These are phyloP conservation scores for Cyclina sinensis DNA, from an alignment of 1,140 invertebrate genomes.

Conservation along the genomic window DNA sequence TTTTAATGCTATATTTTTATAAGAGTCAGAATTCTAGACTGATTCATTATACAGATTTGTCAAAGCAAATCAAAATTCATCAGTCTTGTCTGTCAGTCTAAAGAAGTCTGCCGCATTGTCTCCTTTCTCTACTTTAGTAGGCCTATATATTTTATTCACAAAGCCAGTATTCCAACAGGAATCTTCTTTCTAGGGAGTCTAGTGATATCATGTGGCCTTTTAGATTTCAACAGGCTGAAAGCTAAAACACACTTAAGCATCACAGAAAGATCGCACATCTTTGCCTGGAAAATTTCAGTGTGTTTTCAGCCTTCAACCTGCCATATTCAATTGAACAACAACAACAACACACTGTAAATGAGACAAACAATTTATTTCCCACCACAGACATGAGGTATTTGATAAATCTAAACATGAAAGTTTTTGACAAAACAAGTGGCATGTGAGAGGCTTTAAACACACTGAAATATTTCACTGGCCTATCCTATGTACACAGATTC, in stretches of 20 bases:
- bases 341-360: conserved; percentile 18
- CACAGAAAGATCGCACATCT: background rate
- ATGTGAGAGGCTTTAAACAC: conserved; percentile 39
- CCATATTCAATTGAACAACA: background rate
- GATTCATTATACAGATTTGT: too few species aligned
- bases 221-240: conserved; percentile 48
- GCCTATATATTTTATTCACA: too few species aligned
- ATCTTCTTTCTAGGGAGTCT: too few species aligned
- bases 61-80: too few species aligned
- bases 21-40: too few species aligned
- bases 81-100: too few species aligned
- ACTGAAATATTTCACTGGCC: conserved; percentile 12
- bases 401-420: background rate
- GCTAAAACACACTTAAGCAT: conserved; percentile 65
- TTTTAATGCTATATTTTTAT: too few species aligned
- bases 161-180: too few species aligned
- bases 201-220: too few species aligned
- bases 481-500: conserved; percentile 8
- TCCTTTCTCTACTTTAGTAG: too few species aligned
- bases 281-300: conserved; percentile 57
- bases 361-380: conserved; percentile 35
- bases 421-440: background rate
- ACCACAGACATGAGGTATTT: conserved; percentile 48
- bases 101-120: too few species aligned
- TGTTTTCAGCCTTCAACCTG: conserved; percentile 52